Conservation (phyloP, 2,797 vertebrate species). For the Okamejei kenojei region DNA sequence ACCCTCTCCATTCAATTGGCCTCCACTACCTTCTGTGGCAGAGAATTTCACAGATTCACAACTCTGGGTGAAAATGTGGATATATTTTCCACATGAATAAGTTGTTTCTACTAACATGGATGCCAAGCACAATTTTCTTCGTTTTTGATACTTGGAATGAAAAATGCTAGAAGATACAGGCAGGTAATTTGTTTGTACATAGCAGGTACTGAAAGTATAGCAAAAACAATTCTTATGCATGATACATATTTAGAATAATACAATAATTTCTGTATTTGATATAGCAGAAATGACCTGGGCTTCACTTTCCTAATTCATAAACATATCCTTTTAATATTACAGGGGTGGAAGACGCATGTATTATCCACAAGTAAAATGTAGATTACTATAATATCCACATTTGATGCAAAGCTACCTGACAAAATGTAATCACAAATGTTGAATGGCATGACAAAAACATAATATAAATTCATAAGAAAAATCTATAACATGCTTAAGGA, state of each 20-base stretch:
- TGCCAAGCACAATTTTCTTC: not conserved
- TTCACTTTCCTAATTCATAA: not conserved
- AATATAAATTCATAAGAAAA: not conserved
- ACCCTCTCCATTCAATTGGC: too few relatives aligned
- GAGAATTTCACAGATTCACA: too few relatives aligned
- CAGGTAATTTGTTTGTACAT: not conserved
- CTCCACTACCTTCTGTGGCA: too few relatives aligned
- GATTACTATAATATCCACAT: not conserved
- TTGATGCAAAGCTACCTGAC: not conserved
- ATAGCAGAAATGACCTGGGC: not conserved
- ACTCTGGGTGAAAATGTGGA: too few relatives aligned
- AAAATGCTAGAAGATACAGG: not conserved
- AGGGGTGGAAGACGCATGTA: not conserved
- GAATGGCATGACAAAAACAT: not conserved
- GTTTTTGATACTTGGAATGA: not conserved
- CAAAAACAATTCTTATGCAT: not conserved
- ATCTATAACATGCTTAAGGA: not conserved
- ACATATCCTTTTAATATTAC: slow-evolving; percentile 6
- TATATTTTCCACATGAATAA: too few relatives aligned
- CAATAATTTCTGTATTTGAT: not conserved
- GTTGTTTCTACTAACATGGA: not conserved
- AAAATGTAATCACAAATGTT: not conserved
- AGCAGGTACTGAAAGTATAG: not conserved
- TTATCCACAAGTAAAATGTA: not conserved
- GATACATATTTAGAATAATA: not conserved